These are phyloP conservation scores for Lethocerus indicus DNA, from an alignment of 1,140 invertebrate genomes.

Conservation along the genomic window DNA sequence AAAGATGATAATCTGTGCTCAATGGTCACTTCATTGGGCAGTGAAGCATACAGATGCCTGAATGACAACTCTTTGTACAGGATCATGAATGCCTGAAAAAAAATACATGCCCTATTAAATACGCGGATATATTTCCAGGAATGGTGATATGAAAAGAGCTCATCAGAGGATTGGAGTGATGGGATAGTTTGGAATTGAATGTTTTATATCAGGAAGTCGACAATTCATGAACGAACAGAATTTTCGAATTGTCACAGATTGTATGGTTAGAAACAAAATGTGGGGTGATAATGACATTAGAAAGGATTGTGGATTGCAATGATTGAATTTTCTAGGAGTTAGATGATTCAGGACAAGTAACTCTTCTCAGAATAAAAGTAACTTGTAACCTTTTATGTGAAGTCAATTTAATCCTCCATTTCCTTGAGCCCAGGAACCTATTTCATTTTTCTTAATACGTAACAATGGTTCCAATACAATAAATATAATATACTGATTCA, in stretches of 20 bases:
- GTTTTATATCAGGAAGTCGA: not conserved
- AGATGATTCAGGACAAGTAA: too few species aligned
- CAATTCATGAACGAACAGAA: not conserved
- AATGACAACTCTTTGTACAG: constrained; percentile 97
- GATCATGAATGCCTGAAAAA: constrained; percentile 61
- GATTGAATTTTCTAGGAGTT: too few species aligned
- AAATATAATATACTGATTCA: not conserved
- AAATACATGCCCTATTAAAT: constrained; percentile 1
- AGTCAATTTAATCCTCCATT: too few species aligned
- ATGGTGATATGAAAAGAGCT: not conserved
- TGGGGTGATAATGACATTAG: too few species aligned
- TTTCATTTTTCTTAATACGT: too few species aligned
- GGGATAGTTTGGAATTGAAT: not conserved
- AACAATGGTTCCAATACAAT: not conserved
- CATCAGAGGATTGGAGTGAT: not conserved
- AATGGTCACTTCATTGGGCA: constrained; percentile 68
- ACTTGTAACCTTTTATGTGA: too few species aligned
- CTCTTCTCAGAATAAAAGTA: too few species aligned
- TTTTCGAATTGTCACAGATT: not conserved
- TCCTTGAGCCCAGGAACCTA: too few species aligned
- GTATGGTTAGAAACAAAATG: not conserved
- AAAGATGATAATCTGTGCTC: constrained; percentile 91
- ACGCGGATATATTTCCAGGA: not conserved
- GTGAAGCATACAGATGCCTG: constrained; percentile 87
- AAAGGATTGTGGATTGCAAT: too few species aligned